A percentile compares a stretch with the other conserved stretches of the same genome.
Conservation (phyloP, 2,797 vertebrate species). For the Tarsius wallacei region DNA sequence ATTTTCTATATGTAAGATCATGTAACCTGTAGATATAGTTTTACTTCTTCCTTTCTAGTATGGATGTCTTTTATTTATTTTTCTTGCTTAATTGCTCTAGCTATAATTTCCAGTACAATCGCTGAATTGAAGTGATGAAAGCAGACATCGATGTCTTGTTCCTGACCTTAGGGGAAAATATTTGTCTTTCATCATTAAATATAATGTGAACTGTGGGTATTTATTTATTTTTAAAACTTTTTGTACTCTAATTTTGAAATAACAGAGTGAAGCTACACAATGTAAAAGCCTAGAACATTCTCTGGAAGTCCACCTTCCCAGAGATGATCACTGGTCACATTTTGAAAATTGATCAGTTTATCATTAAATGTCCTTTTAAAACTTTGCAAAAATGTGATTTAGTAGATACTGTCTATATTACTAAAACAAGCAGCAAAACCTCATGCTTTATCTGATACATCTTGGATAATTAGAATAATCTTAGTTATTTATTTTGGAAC, state of each 20-base stretch:
- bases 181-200: constrained; percentile 33
- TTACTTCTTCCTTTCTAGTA: constrained; percentile 42
- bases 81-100: constrained; percentile 21
- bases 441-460: neutral
- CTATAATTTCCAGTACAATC: constrained; percentile 40
- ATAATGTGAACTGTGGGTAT: neutral
- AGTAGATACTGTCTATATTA: neutral
- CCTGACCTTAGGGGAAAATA: constrained; percentile 18
- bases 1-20: neutral
- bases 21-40: constrained; percentile 12
- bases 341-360: constrained; percentile 34
- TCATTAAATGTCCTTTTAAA: neutral
- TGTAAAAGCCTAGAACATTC: neutral
- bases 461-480: neutral
- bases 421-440: neutral
- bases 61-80: neutral
- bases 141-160: neutral
- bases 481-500: neutral
- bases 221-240: neutral
- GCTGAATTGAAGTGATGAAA: constrained; percentile 35
- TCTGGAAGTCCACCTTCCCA: neutral
- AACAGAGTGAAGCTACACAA: neutral
- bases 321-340: neutral
- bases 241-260: constrained; percentile 46
- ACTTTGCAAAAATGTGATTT: neutral